phyloP scores from a whole-genome alignment of 2,888 invertebrate genomes.

The Drosophila borborema region DNA sequence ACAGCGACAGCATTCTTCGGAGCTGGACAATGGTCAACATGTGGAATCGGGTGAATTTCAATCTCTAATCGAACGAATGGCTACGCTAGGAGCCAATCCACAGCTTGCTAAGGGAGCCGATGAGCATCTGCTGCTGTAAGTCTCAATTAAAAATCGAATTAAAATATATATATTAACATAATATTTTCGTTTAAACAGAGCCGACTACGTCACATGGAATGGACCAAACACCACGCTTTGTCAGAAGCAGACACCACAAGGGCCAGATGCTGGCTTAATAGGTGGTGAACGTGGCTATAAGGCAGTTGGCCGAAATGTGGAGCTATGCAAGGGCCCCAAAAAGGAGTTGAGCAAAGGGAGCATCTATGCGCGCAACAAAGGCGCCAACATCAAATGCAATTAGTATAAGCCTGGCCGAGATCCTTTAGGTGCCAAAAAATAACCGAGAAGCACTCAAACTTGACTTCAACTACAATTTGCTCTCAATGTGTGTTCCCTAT shows the following conservation, averaged over 20 bases:
- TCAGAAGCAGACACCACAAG: constrained; percentile 85
- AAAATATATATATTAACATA: not conserved
- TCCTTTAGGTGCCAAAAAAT: constrained; percentile 63
- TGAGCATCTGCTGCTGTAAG: constrained; percentile 92
- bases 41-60: constrained; percentile 82
- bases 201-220: constrained; percentile 93
- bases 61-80: constrained; percentile 82
- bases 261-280: constrained; percentile 86
- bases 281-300: constrained; percentile 84
- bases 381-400: constrained; percentile 84
- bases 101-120: constrained; percentile 91
- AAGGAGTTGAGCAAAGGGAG: constrained; percentile 91
- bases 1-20: constrained; percentile 70
- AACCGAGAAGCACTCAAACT: constrained; percentile 55
- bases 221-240: constrained; percentile 90
- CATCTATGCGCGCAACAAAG: constrained; percentile 88
- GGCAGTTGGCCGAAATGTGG: constrained; percentile 89
- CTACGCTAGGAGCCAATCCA: constrained; percentile 89
- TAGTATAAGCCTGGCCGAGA: constrained; percentile 38
- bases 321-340: constrained; percentile 90
- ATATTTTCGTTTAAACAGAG: constrained; percentile 85
- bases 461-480: constrained; percentile 48
- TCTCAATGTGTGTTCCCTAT: constrained; percentile 44
- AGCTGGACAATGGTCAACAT: constrained; percentile 60
- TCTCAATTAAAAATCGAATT: constrained; percentile 54